A percentile compares a stretch with the other conserved stretches of the same genome.
Evolutionary conservation across 2,797 vertebrate genomes (phyloP).

Genomic region (Thalassophryne amazonica): DNA sequence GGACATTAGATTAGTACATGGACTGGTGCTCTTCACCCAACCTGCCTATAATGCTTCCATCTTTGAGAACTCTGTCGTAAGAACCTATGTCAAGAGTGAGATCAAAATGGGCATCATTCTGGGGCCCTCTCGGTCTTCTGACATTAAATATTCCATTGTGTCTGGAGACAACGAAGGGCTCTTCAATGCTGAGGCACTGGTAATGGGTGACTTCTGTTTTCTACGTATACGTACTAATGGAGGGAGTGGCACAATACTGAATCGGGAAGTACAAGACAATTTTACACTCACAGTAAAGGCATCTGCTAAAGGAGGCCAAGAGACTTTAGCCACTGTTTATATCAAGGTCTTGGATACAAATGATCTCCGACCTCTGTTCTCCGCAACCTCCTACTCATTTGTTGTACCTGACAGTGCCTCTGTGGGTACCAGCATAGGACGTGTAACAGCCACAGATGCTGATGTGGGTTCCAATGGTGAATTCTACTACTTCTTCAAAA

Average conservation of each 20-base stretch:
- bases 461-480: constrained; percentile 94
- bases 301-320: constrained; percentile 79
- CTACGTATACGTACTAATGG: constrained; percentile 91
- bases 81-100: constrained; percentile 86
- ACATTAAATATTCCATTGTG: constrained; percentile 87
- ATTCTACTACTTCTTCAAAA: constrained; percentile 96
- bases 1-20: constrained; percentile 46
- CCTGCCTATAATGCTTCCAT: constrained; percentile 88
- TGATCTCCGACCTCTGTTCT: constrained; percentile 93
- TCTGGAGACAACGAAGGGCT: constrained; percentile 89
- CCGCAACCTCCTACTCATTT: constrained; percentile 92
- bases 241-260: constrained; percentile 88
- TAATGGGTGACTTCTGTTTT: constrained; percentile 95
- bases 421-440: constrained; percentile 85
- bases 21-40: constrained; percentile 85
- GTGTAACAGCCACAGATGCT: constrained; percentile 93
- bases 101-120: constrained; percentile 91
- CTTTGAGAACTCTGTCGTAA: constrained; percentile 92
- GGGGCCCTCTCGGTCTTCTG: constrained; percentile 74
- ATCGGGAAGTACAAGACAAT: constrained; percentile 93
- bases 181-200: constrained; percentile 90
- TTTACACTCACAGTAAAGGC: constrained; percentile 89
- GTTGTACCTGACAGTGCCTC: constrained; percentile 88
- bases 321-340: constrained; percentile 82
- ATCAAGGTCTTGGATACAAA: constrained; percentile 95